Evolutionary conservation across 2,113 vertebrate species (phyloP).

Genomic region (Pomatorhinus ruficollis): DNA sequence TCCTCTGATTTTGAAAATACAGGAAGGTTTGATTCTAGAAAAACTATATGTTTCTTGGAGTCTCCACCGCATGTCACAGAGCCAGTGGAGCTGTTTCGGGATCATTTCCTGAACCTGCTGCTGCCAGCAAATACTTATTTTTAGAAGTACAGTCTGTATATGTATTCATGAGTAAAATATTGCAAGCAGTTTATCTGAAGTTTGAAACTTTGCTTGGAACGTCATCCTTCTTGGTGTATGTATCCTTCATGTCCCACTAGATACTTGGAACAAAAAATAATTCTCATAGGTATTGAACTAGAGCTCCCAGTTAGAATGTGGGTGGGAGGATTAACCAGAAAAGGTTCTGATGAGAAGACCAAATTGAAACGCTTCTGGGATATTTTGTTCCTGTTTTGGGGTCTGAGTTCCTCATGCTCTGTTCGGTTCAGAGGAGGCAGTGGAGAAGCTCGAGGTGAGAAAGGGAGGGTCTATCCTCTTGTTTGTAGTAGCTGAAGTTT

Average conservation of each 20-base stretch:
- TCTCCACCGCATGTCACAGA: neutral
- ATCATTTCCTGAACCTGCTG: neutral
- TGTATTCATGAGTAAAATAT: neutral
- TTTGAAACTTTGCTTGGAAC: neutral
- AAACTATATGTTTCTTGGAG: neutral
- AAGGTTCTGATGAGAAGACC: neutral
- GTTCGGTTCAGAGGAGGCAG: neutral
- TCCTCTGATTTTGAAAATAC: neutral
- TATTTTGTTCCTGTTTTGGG: neutral
- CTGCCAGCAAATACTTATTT: neutral
- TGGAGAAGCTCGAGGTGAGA: neutral
- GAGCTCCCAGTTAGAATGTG: neutral
- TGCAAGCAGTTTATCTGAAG: neutral
- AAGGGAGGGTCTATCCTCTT: neutral
- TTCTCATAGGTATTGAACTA: neutral
- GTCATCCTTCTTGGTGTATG: neutral
- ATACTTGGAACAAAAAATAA: neutral
- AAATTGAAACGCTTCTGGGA: neutral
- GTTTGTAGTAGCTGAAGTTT: neutral
- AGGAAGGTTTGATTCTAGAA: neutral
- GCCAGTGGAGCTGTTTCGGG: neutral
- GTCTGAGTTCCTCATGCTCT: neutral
- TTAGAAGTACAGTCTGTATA: neutral
- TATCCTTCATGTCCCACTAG: neutral
- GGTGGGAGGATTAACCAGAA: neutral